These are phyloP conservation scores for Microcebus griseorufus DNA, from an alignment of 2,113 vertebrate genomes.

Conservation along the genomic window DNA sequence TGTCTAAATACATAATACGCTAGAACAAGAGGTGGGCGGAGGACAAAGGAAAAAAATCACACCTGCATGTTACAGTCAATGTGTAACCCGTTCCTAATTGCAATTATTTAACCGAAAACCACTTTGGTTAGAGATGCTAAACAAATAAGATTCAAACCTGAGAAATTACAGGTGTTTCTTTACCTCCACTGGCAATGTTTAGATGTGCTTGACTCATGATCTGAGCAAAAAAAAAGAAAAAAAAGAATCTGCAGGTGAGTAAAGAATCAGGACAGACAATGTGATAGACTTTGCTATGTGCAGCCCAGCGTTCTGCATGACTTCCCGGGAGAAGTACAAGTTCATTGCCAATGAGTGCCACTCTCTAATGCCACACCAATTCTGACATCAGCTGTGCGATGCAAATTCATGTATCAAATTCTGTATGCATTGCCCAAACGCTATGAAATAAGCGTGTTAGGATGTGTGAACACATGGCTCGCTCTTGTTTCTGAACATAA, in stretches of 20 bases:
- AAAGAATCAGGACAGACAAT: not conserved
- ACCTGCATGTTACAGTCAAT: not conserved
- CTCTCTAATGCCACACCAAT: conserved; percentile 52
- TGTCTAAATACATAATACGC: conserved; percentile 50
- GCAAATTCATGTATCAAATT: conserved; percentile 71
- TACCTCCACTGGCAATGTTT: conserved; percentile 28
- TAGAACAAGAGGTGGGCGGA: conserved; percentile 11
- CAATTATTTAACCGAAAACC: conserved; percentile 24
- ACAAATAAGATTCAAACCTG: conserved; percentile 55
- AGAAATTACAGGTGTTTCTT: conserved; percentile 69
- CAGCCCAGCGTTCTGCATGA: not conserved
- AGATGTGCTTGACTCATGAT: not conserved
- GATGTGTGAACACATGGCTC: conserved; percentile 66
- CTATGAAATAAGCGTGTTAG: conserved; percentile 74
- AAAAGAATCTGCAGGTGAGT: not conserved
- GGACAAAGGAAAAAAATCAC: conserved; percentile 28
- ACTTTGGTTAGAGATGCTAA: conserved; percentile 71
- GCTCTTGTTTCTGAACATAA: conserved; percentile 78
- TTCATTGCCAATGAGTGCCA: not conserved
- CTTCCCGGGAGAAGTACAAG: not conserved
- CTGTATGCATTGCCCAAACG: conserved; percentile 59
- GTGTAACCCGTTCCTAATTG: not conserved
- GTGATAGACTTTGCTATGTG: not conserved
- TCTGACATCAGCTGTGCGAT: conserved; percentile 69
- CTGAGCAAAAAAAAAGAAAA: not conserved